Evolutionary conservation across 2,797 vertebrate genomes (phyloP).

Genomic region (Halcyon leucocephala): DNA sequence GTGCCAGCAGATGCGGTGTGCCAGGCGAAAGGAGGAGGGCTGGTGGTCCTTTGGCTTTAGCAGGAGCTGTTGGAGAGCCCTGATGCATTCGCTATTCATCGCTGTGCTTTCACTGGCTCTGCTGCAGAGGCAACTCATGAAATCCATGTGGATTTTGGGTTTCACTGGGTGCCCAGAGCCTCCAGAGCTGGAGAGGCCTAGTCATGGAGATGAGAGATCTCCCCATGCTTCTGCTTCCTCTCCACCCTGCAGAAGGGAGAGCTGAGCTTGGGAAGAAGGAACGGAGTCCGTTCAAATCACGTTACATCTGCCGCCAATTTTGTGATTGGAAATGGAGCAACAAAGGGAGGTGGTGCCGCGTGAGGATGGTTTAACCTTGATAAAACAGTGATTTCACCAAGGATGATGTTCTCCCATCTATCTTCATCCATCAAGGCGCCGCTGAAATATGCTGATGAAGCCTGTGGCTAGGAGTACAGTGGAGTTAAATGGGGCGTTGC

Average conservation of each 20-base stretch:
- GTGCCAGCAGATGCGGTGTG: rapidly evolving
- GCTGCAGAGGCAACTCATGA: neutral
- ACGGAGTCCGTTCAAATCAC: neutral
- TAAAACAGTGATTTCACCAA: constrained; percentile 96
- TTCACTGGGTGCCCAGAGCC: neutral
- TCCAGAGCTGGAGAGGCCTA: neutral
- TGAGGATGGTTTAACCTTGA: constrained; percentile 95
- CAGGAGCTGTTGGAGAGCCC: neutral
- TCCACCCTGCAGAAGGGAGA: neutral
- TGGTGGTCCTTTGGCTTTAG: neutral
- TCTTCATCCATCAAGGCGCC: constrained; percentile 93
- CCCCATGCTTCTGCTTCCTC: neutral
- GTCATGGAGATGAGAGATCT: neutral
- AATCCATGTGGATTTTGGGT: neutral
- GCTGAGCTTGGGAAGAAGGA: neutral
- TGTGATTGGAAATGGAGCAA: constrained; percentile 69
- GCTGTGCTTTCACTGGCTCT: neutral
- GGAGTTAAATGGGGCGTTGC: constrained; percentile 93
- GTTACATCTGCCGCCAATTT: constrained; percentile 52
- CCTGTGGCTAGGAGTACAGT: constrained; percentile 83
- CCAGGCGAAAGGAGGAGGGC: neutral
- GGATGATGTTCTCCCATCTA: constrained; percentile 92
- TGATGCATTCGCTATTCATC: rapidly evolving
- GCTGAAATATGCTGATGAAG: constrained; percentile 94
- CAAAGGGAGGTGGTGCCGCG: constrained; percentile 84